These are phyloP conservation scores for Zaprionus nigranus DNA, from an alignment of 1,140 invertebrate genomes.

Conservation along the genomic window DNA sequence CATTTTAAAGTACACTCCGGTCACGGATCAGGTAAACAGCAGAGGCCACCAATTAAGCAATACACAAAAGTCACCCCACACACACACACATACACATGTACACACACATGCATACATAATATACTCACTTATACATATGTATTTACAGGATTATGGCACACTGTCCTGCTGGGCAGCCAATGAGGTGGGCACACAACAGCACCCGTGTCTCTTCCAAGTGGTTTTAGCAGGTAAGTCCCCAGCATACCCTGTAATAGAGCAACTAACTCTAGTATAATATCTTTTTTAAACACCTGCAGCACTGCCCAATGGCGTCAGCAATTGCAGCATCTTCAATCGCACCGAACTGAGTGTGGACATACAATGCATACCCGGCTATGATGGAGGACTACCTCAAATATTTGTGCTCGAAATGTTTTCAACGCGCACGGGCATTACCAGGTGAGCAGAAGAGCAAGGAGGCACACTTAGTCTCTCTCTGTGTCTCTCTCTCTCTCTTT, in stretches of 20 bases:
- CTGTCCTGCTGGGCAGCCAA: slow-evolving; percentile 92
- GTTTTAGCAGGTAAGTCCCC: slow-evolving; percentile 87
- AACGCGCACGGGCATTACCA: slow-evolving; percentile 79
- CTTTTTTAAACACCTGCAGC: slow-evolving; percentile 83
- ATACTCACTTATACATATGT: background rate
- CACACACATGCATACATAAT: background rate
- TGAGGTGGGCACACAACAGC: slow-evolving; percentile 89
- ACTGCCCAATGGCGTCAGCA: slow-evolving; percentile 89
- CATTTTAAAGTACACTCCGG: slow-evolving; percentile 89
- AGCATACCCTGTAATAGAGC: background rate
- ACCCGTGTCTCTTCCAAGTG: slow-evolving; percentile 92
- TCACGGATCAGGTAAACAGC: slow-evolving; percentile 86
- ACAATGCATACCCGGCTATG: slow-evolving; percentile 91
- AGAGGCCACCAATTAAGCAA: slow-evolving; percentile 30
- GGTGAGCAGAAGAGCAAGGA: slow-evolving; percentile 63
- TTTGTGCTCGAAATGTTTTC: slow-evolving; percentile 90
- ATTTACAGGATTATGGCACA: slow-evolving; percentile 88
- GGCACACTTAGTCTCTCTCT: too few relatives aligned
- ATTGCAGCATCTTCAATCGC: slow-evolving; percentile 90
- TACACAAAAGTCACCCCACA: slow-evolving; percentile 8
- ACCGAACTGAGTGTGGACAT: slow-evolving; percentile 90
- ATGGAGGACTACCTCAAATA: slow-evolving; percentile 90
- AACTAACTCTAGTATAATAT: background rate
- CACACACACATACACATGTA: background rate
- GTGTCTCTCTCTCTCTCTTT: too few relatives aligned